Conservation (phyloP, 2,888 invertebrate species). For the Drosophila mulleri region DNA sequence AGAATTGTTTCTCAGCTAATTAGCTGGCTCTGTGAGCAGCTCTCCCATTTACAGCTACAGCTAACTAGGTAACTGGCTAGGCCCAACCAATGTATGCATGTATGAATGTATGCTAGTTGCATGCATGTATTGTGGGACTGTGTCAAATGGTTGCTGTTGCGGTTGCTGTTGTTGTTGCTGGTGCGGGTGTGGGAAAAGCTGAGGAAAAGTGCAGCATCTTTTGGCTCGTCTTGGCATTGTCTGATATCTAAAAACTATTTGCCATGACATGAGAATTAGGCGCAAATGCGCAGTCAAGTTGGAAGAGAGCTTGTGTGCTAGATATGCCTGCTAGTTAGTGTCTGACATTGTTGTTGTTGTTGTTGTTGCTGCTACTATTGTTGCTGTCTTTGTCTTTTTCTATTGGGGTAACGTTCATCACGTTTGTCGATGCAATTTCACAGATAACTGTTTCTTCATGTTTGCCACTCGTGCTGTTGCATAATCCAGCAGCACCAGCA, state of each 20-base stretch:
- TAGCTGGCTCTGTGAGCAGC: slow-evolving; percentile 31
- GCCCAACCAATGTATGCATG: neutral
- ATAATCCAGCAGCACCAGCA: slow-evolving; percentile 58
- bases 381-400: slow-evolving; percentile 32
- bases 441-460: slow-evolving; percentile 79
- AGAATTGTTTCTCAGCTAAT: slow-evolving; percentile 38
- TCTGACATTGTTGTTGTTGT: slow-evolving; percentile 20
- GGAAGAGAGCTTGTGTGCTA: slow-evolving; percentile 70
- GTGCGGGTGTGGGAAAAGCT: slow-evolving; percentile 61
- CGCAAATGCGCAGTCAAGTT: slow-evolving; percentile 71
- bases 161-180: neutral
- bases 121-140: slow-evolving; percentile 53
- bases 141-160: slow-evolving; percentile 51
- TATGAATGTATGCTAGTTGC: slow-evolving; percentile 1
- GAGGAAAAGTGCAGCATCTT: slow-evolving; percentile 72
- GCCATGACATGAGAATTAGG: slow-evolving; percentile 78
- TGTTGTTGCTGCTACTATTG: slow-evolving; percentile 4
- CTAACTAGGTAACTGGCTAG: slow-evolving; percentile 29
- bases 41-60: slow-evolving; percentile 39
- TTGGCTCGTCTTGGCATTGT: slow-evolving; percentile 59
- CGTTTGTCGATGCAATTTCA: slow-evolving; percentile 81
- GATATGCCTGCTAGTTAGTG: slow-evolving; percentile 35
- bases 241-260: slow-evolving; percentile 40
- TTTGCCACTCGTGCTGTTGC: slow-evolving; percentile 69
- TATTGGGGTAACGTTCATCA: slow-evolving; percentile 80